Percentiles rank a stretch among this genome's conserved stretches.
Evolutionary conservation across 2,113 vertebrate species (phyloP).

Genomic region (Herpetotheres cachinnans): DNA sequence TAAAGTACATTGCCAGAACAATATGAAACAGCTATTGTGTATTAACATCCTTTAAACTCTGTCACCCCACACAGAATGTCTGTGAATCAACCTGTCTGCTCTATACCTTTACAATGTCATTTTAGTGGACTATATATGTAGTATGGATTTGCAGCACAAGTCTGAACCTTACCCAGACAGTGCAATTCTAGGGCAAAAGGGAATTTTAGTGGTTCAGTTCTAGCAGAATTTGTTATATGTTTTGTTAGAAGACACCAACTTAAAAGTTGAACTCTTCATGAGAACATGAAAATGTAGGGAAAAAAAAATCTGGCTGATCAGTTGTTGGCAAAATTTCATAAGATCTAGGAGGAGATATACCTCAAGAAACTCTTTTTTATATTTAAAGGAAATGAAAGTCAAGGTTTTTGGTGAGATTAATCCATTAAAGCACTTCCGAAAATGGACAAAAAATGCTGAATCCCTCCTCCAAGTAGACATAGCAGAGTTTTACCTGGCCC

Average conservation of each 20-base stretch:
- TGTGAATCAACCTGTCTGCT: not conserved
- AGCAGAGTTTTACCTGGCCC: not conserved
- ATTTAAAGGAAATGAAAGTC: not conserved
- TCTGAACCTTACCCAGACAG: not conserved
- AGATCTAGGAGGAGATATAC: not conserved
- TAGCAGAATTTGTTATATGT: not conserved
- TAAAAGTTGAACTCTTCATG: not conserved
- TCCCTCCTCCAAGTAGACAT: not conserved
- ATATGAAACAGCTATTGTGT: not conserved
- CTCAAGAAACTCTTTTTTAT: not conserved
- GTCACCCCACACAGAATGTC: too few species aligned
- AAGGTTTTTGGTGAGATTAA: not conserved
- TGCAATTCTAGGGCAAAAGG: not conserved
- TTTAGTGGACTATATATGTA: not conserved
- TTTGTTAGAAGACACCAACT: not conserved
- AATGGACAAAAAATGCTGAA: not conserved
- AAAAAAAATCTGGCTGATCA: not conserved
- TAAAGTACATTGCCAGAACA: not conserved
- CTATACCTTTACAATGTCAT: not conserved
- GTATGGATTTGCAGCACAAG: not conserved
- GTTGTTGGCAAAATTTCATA: fast-evolving
- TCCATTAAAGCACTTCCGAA: not conserved
- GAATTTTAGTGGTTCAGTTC: not conserved
- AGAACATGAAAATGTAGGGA: not conserved
- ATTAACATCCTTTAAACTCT: not conserved